A percentile compares a stretch with the other conserved stretches of the same genome.
phyloP scores from a whole-genome alignment of 2,113 vertebrate species.

The Scytalopus superciliaris region DNA sequence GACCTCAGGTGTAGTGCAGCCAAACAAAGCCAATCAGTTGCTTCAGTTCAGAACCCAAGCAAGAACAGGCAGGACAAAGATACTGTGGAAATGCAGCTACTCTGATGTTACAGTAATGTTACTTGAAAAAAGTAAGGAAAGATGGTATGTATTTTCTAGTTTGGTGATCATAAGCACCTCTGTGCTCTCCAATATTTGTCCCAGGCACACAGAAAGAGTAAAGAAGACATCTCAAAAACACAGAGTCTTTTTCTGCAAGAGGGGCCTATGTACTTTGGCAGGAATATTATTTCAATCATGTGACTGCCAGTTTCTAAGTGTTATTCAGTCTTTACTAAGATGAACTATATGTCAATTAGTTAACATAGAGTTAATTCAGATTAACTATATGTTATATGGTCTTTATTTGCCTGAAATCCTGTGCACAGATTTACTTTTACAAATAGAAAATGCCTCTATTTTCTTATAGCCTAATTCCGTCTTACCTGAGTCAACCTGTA shows the following conservation, averaged over 20 bases:
- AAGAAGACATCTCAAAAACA: not conserved
- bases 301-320: not conserved
- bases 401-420: not conserved
- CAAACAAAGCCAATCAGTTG: not conserved
- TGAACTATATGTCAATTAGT: not conserved
- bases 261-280: not conserved
- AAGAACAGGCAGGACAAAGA: not conserved
- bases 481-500: not conserved
- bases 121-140: not conserved
- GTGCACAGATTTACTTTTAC: not conserved
- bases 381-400: not conserved
- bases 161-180: not conserved
- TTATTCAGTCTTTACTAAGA: not conserved
- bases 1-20: not conserved
- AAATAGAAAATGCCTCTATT: not conserved
- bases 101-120: not conserved
- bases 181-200: not conserved
- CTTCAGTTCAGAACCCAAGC: not conserved
- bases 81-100: not conserved
- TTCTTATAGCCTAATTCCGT: not conserved
- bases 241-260: not conserved
- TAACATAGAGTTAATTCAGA: not conserved
- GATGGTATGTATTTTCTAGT: accelerated
- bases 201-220: not conserved
- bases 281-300: not conserved